Evolutionary conservation across 1,140 invertebrate species (phyloP), one percentile per base, ranked within the genome.

Genomic region (Lasioglossum albipes): DNA sequence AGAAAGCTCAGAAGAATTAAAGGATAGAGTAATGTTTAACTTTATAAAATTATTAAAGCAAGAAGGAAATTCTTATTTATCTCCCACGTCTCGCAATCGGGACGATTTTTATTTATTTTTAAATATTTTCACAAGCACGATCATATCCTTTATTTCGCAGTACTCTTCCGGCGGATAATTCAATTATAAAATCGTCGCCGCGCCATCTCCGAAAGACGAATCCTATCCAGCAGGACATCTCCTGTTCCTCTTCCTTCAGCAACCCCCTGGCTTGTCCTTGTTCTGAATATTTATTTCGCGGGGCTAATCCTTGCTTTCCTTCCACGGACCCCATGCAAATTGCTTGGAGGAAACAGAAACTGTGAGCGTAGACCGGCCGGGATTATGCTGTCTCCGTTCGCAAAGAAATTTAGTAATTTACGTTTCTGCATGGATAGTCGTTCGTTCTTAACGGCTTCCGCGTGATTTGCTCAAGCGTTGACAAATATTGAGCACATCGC

Each of bases 181-280:
- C 79, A 79, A 85, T 85, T 85, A 84, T 84, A 84, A 85, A 85
- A 82, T 81, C 83, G 69, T 84, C 66, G 54, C 27, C 69, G 22
- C 2, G 61, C 13, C 13, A 16, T 20, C n/a, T 13, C 36, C 62
- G 72, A 62, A 74, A 71, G 68, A 81, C 67, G 71, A 45, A 64
- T 79, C 57, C 10, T 57, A n/a, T 54, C 42, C 16, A 20, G 22
- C 16, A 18, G 64, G 20, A 42, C 64, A 31, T 36, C 13, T 3
- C 6, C 0, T 20, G 3, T 6, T 6, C 52, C 18, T 16, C 2
- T 2, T 9, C 4, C 9, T 67, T 20, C 5, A 6, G 2, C 52
- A 0, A 16, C 36, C 36, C 36, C 36, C 36, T 16, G 52, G 42
- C 2, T 20, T 9, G 12, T 52, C 22, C 31, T 79, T 49, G 16